Evolutionary conservation across 2,888 invertebrate species (phyloP).

Genomic region (Gibbula magus): DNA sequence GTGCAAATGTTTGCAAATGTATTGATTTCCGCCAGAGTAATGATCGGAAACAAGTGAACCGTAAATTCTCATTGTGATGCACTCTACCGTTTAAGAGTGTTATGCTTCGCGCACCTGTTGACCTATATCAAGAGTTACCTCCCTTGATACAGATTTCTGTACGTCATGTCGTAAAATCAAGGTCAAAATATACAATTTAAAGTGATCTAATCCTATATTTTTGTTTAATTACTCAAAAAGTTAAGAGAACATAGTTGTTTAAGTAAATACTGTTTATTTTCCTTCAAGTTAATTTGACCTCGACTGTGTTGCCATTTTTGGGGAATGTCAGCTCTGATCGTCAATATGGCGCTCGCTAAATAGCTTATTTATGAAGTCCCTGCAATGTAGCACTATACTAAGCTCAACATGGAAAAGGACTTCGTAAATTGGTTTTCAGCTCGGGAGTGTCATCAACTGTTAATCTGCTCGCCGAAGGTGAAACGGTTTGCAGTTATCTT

Average conservation of each 20-base stretch:
- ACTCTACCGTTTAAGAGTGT: background rate
- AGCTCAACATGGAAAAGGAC: background rate
- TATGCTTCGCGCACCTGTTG: constrained; percentile 14
- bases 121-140: constrained; percentile 17
- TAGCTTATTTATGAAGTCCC: constrained; percentile 7
- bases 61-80: background rate
- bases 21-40: background rate
- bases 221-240: background rate
- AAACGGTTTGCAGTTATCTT: constrained; percentile 20
- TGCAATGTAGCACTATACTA: constrained; percentile 10
- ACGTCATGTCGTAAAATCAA: constrained; percentile 20
- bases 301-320: constrained; percentile 38
- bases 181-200: background rate
- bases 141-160: background rate
- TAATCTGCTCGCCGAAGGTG: background rate
- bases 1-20: background rate
- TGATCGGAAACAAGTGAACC: background rate
- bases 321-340: constrained; percentile 29
- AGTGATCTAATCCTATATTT: background rate
- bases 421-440: constrained; percentile 6
- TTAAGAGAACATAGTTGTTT: background rate
- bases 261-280: background rate
- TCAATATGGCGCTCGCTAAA: constrained; percentile 38
- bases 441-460: constrained; percentile 10
- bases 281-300: constrained; percentile 5